Base-by-base conservation (phyloP, 2,888 invertebrate genomes). In the Campoplex nolae region DNA sequence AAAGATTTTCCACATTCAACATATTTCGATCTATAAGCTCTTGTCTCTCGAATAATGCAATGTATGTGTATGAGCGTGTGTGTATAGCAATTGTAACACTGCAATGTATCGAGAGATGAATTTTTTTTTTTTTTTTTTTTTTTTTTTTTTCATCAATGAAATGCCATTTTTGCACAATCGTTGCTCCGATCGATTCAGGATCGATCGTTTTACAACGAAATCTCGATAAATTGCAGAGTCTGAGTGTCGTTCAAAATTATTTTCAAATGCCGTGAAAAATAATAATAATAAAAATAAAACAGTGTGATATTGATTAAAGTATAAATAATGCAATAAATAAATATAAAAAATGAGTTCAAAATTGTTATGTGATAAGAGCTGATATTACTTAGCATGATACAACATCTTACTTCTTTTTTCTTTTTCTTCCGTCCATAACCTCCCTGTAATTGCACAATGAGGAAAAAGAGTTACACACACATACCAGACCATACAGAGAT, bases 401-500 rank as follows among this genome's bases (percentile, higher is more conserved):
- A 94, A 94, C 93, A 96, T 97, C 98, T 98, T 98, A 98, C 98
- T 98, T 98, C 98, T 98, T 98, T 98, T 97, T 98, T 98, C 97
- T 98, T 98, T 98, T 98, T 98, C 98, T 97, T 97, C 97, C 98
- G 97, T 97, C 98, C 98, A 97, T 97, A 97, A 97, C 97, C 97
- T 96, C 96, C 97, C 97, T 97, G 97, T 96, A 97, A 97, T 96
- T 93, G 94, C 93, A 95, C 94, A 95, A 94, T 92, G 93, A 92
- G 94, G 94, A 94, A 94, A 90, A 45, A 94, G 93, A 90, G 94
- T 94, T 94, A 94, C 94, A 94, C 93, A 94, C 91, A 94, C 92
- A 94, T 76, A 82, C 82, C 91, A 93, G 90, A 93, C 91, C 89
- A 92, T 89, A 93, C 88, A 92, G 89, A 92, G 90, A 88, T 80